These are phyloP conservation scores for Dicyrtoma fusca DNA, from an alignment of 2,888 invertebrate genomes.

Conservation along the genomic window DNA sequence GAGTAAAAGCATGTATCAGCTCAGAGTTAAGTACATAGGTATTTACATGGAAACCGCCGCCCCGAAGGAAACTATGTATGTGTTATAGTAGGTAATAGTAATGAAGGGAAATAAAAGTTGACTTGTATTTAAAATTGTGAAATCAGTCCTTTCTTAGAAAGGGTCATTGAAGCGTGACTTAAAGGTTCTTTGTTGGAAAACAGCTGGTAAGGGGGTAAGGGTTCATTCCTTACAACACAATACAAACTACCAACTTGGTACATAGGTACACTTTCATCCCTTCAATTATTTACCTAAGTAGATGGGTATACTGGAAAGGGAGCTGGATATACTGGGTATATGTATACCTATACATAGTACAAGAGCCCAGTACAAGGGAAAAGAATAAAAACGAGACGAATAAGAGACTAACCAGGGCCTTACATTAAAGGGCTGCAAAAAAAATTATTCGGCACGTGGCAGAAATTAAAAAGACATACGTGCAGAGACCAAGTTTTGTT, in stretches of 20 bases:
- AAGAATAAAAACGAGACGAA: too few species aligned
- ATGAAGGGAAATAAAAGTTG: slow-evolving; percentile 15
- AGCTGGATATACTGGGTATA: neutral
- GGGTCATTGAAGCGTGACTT: slow-evolving; percentile 32
- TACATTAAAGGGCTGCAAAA: too few species aligned
- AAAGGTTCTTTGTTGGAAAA: slow-evolving; percentile 29
- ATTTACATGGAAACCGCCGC: too few species aligned
- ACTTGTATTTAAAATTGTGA: slow-evolving; percentile 19
- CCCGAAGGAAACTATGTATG: neutral
- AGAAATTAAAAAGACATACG: slow-evolving; percentile 36
- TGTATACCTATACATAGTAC: too few species aligned
- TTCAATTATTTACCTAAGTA: neutral
- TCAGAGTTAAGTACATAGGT: too few species aligned
- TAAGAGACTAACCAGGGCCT: too few species aligned
- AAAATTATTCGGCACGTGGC: slow-evolving; percentile 43
- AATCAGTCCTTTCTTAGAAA: slow-evolving; percentile 33
- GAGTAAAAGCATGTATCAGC: too few species aligned
- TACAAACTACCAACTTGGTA: neutral
- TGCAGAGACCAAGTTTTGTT: slow-evolving; percentile 23
- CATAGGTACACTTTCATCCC: neutral
- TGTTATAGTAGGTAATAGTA: neutral
- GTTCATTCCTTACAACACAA: neutral
- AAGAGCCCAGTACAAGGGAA: too few species aligned
- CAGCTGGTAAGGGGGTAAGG: slow-evolving; percentile 32
- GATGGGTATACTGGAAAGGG: neutral